Evolutionary conservation across 2,113 vertebrate genomes (phyloP).

Genomic region (Corythornis madagascariensis): DNA sequence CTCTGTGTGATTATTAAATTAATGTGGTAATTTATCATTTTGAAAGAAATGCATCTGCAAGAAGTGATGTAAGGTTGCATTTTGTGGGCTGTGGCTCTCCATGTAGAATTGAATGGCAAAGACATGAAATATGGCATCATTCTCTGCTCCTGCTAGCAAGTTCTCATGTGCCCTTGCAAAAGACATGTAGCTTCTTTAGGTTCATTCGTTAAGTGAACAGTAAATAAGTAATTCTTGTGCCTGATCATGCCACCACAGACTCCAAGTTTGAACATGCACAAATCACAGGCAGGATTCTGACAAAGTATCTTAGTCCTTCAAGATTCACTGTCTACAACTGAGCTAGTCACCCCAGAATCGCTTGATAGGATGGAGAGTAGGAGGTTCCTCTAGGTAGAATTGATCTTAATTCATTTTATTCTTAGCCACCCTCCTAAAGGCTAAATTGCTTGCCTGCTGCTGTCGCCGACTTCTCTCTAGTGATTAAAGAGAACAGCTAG

Average conservation of each 20-base stretch:
- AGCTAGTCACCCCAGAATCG: neutral
- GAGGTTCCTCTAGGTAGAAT: neutral
- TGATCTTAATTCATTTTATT: neutral
- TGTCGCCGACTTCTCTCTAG: neutral
- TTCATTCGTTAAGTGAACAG: neutral
- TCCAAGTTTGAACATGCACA: neutral
- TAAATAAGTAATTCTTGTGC: neutral
- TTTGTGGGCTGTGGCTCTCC: neutral
- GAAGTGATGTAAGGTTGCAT: neutral
- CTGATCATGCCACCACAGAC: neutral
- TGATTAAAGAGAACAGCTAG: neutral
- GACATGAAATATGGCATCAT: neutral
- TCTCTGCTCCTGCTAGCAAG: neutral
- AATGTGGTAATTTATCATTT: neutral
- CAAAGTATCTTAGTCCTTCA: neutral
- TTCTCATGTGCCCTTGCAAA: neutral
- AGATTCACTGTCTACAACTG: neutral
- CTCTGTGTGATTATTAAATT: neutral
- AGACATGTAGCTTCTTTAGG: neutral
- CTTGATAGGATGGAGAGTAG: neutral
- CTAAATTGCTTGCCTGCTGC: neutral
- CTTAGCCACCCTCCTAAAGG: neutral
- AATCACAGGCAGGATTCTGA: neutral
- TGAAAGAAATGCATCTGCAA: fast-evolving
- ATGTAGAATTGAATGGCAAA: neutral